Evolutionary conservation across 2,888 invertebrate genomes (phyloP).

Genomic region (Xestobium rufovillosum): DNA sequence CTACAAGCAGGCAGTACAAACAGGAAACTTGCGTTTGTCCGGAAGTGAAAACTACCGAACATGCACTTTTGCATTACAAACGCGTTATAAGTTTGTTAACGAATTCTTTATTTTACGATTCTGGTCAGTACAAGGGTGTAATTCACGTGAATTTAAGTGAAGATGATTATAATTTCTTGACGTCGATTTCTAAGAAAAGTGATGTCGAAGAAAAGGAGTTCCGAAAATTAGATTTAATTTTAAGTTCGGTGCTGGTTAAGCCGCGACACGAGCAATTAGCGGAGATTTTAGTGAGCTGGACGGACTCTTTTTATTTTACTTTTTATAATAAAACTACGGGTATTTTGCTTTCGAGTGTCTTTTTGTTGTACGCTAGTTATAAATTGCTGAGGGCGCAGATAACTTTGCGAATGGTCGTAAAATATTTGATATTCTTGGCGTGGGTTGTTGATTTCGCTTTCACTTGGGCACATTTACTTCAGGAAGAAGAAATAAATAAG

Average conservation of each 20-base stretch:
- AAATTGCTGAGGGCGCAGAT: constrained; percentile 19
- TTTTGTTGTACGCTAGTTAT: constrained; percentile 18
- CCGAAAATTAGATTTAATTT: constrained; percentile 15
- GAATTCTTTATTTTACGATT: constrained; percentile 7
- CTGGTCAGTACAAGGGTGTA: constrained; percentile 13
- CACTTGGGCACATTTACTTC: constrained; percentile 19
- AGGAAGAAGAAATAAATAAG: constrained; percentile 21
- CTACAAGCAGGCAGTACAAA: not conserved
- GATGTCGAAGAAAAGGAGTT: constrained; percentile 12
- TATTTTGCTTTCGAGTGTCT: constrained; percentile 13
- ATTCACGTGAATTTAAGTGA: constrained; percentile 13
- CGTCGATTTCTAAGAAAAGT: constrained; percentile 7
- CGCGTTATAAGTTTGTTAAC: constrained; percentile 17
- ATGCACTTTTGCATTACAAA: constrained; percentile 17
- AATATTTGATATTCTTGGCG: constrained; percentile 20
- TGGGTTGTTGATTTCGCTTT: constrained; percentile 21
- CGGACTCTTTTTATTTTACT: constrained; percentile 15
- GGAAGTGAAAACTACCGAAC: constrained; percentile 3
- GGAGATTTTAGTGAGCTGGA: constrained; percentile 14
- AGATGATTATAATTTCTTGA: constrained; percentile 15
- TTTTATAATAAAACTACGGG: constrained; percentile 17
- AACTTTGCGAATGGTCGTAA: constrained; percentile 17
- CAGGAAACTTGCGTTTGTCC: constrained; percentile 4
- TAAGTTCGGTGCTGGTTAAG: constrained; percentile 12
- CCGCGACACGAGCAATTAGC: constrained; percentile 7